Conservation (phyloP, 2,113 vertebrate genomes). For the Maccullochella peelii region DNA sequence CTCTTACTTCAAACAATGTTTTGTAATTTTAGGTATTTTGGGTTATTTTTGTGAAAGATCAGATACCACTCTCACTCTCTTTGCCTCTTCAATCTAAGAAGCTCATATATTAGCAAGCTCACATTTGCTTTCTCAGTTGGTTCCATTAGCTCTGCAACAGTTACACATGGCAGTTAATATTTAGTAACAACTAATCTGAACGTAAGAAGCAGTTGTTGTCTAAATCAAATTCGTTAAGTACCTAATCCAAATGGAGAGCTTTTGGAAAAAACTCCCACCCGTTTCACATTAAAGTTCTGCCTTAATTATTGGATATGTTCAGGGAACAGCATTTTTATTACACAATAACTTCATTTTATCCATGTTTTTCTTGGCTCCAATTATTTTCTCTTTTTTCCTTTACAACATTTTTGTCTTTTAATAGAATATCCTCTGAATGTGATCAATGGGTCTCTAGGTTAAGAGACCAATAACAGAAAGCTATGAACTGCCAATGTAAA, state of each 20-base stretch:
- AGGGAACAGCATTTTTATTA: slow-evolving; percentile 18
- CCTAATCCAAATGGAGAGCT: not conserved
- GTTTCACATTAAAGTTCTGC: not conserved
- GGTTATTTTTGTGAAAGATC: no score
- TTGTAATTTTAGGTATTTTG: no score
- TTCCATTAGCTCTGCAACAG: not conserved
- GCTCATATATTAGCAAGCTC: not conserved
- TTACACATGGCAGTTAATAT: not conserved
- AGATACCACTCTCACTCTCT: no score
- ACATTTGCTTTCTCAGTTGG: not conserved
- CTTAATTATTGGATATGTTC: not conserved
- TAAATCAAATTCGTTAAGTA: not conserved
- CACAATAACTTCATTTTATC: slow-evolving; percentile 8
- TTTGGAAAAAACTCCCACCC: not conserved
- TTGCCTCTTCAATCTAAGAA: not conserved
- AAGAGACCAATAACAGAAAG: slow-evolving; percentile 41
- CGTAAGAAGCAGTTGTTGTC: not conserved
- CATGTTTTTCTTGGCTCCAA: slow-evolving; percentile 1
- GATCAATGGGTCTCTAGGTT: not conserved
- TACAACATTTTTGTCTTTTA: slow-evolving; percentile 23
- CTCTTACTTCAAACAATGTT: not conserved
- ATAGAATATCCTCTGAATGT: slow-evolving; percentile 22
- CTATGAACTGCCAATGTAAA: slow-evolving; percentile 30
- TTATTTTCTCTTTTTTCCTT: accelerated
- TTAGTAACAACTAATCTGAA: not conserved